These are phyloP conservation scores for Stenurella melanura DNA, from an alignment of 2,888 invertebrate species.

Conservation along the genomic window DNA sequence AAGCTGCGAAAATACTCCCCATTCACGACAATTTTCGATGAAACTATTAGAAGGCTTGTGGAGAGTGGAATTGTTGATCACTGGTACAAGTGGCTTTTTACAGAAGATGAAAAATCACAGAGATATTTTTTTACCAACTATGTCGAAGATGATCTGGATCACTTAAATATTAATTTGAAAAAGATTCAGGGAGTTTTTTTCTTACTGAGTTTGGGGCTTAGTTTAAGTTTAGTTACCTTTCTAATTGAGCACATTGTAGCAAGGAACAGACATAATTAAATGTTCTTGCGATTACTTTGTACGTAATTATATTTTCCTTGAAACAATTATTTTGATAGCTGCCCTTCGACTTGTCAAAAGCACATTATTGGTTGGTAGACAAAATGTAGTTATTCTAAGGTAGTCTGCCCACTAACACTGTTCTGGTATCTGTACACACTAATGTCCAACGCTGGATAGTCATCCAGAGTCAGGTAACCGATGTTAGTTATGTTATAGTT, in stretches of 20 bases:
- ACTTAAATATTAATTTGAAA: constrained; percentile 47
- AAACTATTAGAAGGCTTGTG: constrained; percentile 43
- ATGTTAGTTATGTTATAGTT: no score
- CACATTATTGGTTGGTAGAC: no score
- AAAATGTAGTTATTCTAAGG: no score
- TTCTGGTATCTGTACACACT: no score
- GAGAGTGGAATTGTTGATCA: constrained; percentile 58
- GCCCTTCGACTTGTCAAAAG: no score
- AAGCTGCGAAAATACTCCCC: constrained; percentile 59
- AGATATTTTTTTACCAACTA: constrained; percentile 46
- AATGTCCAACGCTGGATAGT: no score
- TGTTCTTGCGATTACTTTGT: no score
- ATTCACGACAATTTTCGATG: constrained; percentile 52
- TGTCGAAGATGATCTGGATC: constrained; percentile 32
- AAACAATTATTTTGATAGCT: no score
- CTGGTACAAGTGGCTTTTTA: constrained; percentile 45
- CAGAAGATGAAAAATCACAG: constrained; percentile 31
- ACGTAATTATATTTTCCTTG: no score
- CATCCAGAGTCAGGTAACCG: no score
- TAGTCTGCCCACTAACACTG: no score
- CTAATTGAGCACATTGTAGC: constrained; percentile 44
- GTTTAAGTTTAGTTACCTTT: constrained; percentile 50
- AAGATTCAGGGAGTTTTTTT: constrained; percentile 52
- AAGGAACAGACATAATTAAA: neutral
- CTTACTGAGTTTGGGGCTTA: constrained; percentile 48